phyloP scores from a whole-genome alignment of 2,797 vertebrate genomes.

The Orientallactaga sibirica region DNA sequence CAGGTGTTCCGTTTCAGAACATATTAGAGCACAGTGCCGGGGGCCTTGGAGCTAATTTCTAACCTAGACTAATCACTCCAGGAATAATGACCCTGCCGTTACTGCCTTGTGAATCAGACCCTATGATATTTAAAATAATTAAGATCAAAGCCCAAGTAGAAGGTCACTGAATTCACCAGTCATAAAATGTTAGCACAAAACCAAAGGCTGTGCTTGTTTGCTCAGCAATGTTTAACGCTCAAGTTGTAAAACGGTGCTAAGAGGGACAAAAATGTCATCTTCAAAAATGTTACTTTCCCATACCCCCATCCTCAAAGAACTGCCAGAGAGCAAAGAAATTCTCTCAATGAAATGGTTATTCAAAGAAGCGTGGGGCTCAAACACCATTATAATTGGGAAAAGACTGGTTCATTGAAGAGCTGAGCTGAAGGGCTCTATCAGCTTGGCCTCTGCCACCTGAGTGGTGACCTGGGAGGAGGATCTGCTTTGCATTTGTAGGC shows the following conservation, averaged over 20 bases:
- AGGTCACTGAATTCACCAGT: conserved; percentile 87
- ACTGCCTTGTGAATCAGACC: conserved; percentile 88
- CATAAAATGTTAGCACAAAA: conserved; percentile 82
- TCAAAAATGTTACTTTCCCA: conserved; percentile 52
- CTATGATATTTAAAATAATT: conserved; percentile 88
- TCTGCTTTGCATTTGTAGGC: conserved; percentile 76
- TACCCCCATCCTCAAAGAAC: conserved; percentile 9
- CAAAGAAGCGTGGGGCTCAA: conserved; percentile 46
- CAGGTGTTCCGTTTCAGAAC: conserved; percentile 87
- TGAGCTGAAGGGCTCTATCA: conserved; percentile 29
- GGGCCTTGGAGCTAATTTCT: conserved; percentile 88
- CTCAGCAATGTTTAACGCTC: conserved; percentile 77
- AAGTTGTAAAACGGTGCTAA: conserved; percentile 75
- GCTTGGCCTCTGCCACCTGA: conserved; percentile 68
- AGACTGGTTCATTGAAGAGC: conserved; percentile 31
- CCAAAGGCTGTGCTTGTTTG: conserved; percentile 74
- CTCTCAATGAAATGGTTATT: not conserved
- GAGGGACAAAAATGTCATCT: conserved; percentile 72
- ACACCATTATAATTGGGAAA: conserved; percentile 29
- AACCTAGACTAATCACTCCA: conserved; percentile 86
- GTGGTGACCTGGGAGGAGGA: conserved; percentile 57
- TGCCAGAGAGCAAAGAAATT: conserved; percentile 30
- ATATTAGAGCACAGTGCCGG: conserved; percentile 83
- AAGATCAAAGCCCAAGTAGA: conserved; percentile 86
- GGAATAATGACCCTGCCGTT: conserved; percentile 86